Evolutionary conservation across 2,113 vertebrate species (phyloP).

Genomic region (Oreochromis aureus): DNA sequence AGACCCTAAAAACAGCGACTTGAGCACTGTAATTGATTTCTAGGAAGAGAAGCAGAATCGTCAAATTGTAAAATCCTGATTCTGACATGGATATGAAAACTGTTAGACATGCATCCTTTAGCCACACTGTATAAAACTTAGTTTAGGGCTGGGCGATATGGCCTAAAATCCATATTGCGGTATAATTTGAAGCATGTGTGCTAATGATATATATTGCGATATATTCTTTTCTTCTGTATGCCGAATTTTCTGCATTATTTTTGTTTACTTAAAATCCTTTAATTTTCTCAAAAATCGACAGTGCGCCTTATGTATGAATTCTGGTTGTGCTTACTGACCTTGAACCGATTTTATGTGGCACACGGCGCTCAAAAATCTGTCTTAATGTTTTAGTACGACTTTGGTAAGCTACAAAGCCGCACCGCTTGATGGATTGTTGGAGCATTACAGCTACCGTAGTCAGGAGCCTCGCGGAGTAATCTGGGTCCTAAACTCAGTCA

Average conservation of each 20-base stretch:
- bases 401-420: not conserved
- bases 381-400: rapidly evolving
- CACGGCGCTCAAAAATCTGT: rapidly evolving
- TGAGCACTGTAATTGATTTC: not conserved
- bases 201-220: rapidly evolving
- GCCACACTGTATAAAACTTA: not conserved
- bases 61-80: not conserved
- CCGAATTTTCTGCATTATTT: not conserved
- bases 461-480: rapidly evolving
- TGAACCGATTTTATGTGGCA: rapidly evolving
- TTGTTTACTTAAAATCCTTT: not conserved
- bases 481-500: not conserved
- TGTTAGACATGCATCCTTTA: not conserved
- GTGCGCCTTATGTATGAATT: not conserved
- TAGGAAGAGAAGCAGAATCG: not conserved
- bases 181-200: not conserved
- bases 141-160: rapidly evolving
- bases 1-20: not conserved
- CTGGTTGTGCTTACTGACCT: not conserved
- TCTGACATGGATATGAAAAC: not conserved
- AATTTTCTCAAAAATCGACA: rapidly evolving
- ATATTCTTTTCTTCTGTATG: not conserved
- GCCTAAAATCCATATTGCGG: not conserved
- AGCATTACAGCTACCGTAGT: rapidly evolving
- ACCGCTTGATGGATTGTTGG: rapidly evolving